Base-by-base conservation (phyloP, 2,888 invertebrate genomes). In the Chaetoderma sp. region DNA sequence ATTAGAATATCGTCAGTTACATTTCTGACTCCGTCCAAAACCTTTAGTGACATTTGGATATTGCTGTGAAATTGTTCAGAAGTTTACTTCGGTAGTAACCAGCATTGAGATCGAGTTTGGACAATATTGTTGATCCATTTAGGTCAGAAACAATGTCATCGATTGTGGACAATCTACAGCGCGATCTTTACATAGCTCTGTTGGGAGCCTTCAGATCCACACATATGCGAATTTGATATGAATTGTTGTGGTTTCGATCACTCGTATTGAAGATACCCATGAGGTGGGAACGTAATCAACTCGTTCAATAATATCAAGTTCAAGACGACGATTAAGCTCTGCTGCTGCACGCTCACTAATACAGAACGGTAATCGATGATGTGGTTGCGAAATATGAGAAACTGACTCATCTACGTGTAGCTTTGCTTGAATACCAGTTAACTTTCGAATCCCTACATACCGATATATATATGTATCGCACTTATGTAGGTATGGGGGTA, bases 171-270 rank as follows among this genome's bases (percentile, higher is more conserved):
- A 45, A 55, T 3, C 18, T 32, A 33, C 67, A 57, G 18, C 61
- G 30, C 27, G 28, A 42, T 23, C 50, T 32, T 50, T 65, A 39
- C n/a, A 76, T 69, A 0, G 74, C 75, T 30, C 60, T 67, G 52
- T 77, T 74, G 4, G 73, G 52, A 57, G 63, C 54, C 27, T 69
- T 49, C 77, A 76, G 75, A 49, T 77, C 74, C 2, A 75, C 67
- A 57, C 75, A 77, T 6, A 78, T 47, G 25, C 74, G 18, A 5
- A 77, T 67, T 33, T 71, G 63, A 4, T 63, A 47, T 2, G 60
- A 65, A 21, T 63, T 65, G 55, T 59, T 73, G 50, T 30, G 58
- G 55, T 1, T 47, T 57, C 3, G 42, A 18, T 18, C 28, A 27
- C 3, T 58, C 63, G 32, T 63, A 49, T 23, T 28, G 63, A 6